Evolutionary conservation across 2,888 invertebrate species (phyloP).

Genomic region (Arctia plantaginis): DNA sequence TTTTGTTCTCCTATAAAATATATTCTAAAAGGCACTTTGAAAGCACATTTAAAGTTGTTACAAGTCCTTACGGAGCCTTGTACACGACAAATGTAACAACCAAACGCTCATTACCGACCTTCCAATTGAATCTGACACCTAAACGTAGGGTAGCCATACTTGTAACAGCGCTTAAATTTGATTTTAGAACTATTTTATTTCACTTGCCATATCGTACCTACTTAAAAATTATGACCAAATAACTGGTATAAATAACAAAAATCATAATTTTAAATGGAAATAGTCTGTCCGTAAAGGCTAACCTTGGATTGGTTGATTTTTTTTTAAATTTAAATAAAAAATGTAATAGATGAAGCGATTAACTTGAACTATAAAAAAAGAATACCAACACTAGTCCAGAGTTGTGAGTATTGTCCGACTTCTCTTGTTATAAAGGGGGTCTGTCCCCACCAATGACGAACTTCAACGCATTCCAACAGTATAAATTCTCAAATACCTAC

Average conservation of each 20-base stretch:
- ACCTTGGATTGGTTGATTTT: too few relatives aligned
- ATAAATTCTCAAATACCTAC: not conserved
- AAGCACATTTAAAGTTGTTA: conserved; percentile 46
- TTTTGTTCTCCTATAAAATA: too few relatives aligned
- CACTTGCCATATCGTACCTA: too few relatives aligned
- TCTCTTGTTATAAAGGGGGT: too few relatives aligned
- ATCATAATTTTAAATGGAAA: too few relatives aligned
- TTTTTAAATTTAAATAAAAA: too few relatives aligned
- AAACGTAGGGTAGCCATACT: conserved; percentile 27
- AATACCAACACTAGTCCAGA: not conserved
- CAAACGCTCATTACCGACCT: conserved; percentile 50
- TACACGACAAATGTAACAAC: conserved; percentile 50
- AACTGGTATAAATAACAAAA: too few relatives aligned
- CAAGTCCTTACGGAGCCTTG: conserved; percentile 44
- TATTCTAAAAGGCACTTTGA: conserved; percentile 7
- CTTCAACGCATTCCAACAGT: not conserved
- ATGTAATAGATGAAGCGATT: too few relatives aligned
- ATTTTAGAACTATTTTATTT: not conserved
- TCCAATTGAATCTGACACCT: conserved; percentile 55
- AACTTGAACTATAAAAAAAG: not conserved
- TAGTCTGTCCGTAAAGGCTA: too few relatives aligned
- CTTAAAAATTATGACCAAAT: too few relatives aligned
- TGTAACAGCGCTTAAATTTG: not conserved
- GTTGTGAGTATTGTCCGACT: not conserved
- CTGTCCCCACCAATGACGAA: not conserved